Evolutionary conservation across 2,797 vertebrate genomes (phyloP).

Genomic region (Anolis apletophallus): DNA sequence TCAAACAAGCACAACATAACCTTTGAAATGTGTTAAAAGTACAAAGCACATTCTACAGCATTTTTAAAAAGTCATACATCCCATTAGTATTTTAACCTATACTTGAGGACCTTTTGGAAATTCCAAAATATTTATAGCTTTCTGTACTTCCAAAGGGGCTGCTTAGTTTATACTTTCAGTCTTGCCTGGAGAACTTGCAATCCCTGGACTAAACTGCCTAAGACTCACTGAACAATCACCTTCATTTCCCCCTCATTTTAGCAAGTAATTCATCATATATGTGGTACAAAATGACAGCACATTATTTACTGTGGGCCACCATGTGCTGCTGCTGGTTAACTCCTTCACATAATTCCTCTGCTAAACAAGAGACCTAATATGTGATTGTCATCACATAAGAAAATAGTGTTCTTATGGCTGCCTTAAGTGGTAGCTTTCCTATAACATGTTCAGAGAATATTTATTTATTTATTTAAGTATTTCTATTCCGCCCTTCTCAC

Average conservation of each 20-base stretch:
- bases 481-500: too few species aligned
- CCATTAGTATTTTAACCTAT: conserved; percentile 27
- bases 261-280: conserved; percentile 39
- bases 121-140: conserved; percentile 41
- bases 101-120: conserved; percentile 19
- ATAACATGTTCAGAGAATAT: neutral
- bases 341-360: conserved; percentile 16
- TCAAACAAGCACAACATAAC: neutral
- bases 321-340: conserved; percentile 16
- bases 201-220: conserved; percentile 13
- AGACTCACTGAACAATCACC: conserved; percentile 23
- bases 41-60: neutral
- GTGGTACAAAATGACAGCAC: conserved; percentile 31
- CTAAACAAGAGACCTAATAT: conserved; percentile 1
- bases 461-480: too few species aligned
- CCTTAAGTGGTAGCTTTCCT: neutral
- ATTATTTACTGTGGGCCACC: conserved; percentile 20
- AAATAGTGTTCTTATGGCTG: neutral
- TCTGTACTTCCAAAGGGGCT: conserved; percentile 21
- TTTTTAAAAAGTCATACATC: conserved; percentile 4
- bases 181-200: neutral
- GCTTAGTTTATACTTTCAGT: conserved; percentile 1
- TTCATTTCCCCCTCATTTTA: conserved; percentile 36
- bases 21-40: conserved; percentile 9
- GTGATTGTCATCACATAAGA: neutral